A percentile compares a stretch with the other conserved stretches of the same genome.
Evolutionary conservation across 2,888 invertebrate genomes (phyloP).

Genomic region (Spisula subtruncata): DNA sequence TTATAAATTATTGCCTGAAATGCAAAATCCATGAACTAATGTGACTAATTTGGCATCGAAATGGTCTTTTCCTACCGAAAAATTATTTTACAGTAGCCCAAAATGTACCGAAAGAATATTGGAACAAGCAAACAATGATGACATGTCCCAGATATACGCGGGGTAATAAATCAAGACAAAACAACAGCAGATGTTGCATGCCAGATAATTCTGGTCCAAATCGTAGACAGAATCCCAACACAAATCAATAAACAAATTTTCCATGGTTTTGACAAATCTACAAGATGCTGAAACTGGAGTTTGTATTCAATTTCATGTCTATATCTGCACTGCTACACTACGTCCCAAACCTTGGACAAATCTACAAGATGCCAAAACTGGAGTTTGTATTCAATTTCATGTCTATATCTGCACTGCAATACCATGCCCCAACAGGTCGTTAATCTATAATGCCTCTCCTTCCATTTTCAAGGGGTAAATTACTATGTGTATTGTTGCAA

Average conservation of each 20-base stretch:
- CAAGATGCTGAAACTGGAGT: neutral
- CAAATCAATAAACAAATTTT: conserved; percentile 1
- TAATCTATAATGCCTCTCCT: no score
- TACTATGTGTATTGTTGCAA: no score
- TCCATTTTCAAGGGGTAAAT: no score
- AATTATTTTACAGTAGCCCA: no score
- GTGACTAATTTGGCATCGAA: no score
- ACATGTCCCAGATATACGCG: neutral
- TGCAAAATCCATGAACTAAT: no score
- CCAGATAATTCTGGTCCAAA: neutral
- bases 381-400: neutral
- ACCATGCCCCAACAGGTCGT: no score
- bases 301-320: neutral
- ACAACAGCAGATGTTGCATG: conserved; percentile 8
- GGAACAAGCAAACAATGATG: neutral
- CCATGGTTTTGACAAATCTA: neutral
- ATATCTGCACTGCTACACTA: no score
- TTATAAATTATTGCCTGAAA: no score
- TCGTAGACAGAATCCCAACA: neutral
- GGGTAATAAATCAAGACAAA: neutral
- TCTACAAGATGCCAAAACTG: neutral
- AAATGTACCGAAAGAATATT: neutral
- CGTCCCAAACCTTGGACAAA: no score
- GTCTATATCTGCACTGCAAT: neutral
- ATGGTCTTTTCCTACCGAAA: no score